Conservation (phyloP, 30 jellyfish, hydroid and myxozoan species). For the Turritopsis rubra region DNA sequence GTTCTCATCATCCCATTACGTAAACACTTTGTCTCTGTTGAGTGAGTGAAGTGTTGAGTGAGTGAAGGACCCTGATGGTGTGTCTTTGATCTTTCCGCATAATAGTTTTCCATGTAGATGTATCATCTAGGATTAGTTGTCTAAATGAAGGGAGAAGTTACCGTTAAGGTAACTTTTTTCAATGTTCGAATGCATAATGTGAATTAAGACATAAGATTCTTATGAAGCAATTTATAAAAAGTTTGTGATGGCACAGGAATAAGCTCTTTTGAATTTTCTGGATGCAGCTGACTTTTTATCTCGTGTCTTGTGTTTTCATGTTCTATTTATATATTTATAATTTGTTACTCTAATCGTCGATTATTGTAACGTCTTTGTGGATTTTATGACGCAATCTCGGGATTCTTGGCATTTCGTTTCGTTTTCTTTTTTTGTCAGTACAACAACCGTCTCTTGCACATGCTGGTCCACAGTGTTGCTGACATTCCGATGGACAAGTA, state of each 20-base stretch:
- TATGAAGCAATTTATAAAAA: not conserved
- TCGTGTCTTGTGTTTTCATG: not conserved
- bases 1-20: not conserved
- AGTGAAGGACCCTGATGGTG: not conserved
- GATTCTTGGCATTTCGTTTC: constrained; percentile 24
- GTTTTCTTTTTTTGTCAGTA: constrained; percentile 48
- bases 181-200: not conserved
- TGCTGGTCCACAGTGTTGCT: constrained; percentile 94
- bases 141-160: not conserved
- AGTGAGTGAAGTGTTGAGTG: too few relatives aligned
- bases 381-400: not conserved
- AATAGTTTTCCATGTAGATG: not conserved
- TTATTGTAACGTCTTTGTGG: not conserved
- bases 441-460: constrained; percentile 98
- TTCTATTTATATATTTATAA: not conserved
- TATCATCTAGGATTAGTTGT: not conserved
- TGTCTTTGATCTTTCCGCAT: not conserved
- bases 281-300: not conserved
- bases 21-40: not conserved
- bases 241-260: not conserved
- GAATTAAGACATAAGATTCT: not conserved
- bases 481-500: constrained; percentile 85
- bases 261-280: not conserved
- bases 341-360: not conserved
- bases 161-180: not conserved